Evolutionary conservation across 2,888 invertebrate genomes (phyloP).

Genomic region (Agrypnus murinus): DNA sequence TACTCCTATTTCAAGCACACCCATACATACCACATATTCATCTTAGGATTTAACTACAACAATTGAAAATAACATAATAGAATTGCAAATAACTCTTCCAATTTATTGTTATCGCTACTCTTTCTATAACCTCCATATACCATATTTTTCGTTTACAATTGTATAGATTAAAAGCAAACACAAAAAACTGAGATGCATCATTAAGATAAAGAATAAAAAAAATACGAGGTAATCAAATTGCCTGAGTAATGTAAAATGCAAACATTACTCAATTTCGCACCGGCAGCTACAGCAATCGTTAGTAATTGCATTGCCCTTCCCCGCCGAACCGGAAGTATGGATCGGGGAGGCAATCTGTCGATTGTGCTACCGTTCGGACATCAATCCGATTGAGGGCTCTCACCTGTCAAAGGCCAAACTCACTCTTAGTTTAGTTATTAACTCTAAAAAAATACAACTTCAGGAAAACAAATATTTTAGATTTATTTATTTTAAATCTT

Average conservation of each 20-base stretch:
- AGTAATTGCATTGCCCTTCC: constrained; percentile 58
- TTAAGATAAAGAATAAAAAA: constrained; percentile 10
- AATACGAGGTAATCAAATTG: constrained; percentile 26
- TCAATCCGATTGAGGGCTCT: constrained; percentile 64
- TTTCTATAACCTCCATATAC: too few relatives aligned
- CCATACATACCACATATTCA: too few relatives aligned
- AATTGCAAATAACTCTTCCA: too few relatives aligned
- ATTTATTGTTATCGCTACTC: too few relatives aligned
- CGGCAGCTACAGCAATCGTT: constrained; percentile 54
- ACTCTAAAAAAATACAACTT: constrained; percentile 34
- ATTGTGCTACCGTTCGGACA: constrained; percentile 61
- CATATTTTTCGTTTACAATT: too few relatives aligned
- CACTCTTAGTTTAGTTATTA: constrained; percentile 46
- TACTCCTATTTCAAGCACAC: too few relatives aligned
- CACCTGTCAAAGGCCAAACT: constrained; percentile 63
- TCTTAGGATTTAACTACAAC: too few relatives aligned
- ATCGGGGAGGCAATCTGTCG: constrained; percentile 62
- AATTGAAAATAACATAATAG: too few relatives aligned
- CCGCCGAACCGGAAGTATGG: constrained; percentile 51
- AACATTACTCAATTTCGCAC: constrained; percentile 54
- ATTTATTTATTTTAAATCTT: too few relatives aligned
- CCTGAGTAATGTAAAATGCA: constrained; percentile 41
- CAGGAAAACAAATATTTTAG: not conserved
- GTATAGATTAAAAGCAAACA: too few relatives aligned
- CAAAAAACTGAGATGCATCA: not conserved